Evolutionary conservation across 2,113 vertebrate species (phyloP), one percentile per base, ranked within the genome.

Genomic region (Equus przewalskii): DNA sequence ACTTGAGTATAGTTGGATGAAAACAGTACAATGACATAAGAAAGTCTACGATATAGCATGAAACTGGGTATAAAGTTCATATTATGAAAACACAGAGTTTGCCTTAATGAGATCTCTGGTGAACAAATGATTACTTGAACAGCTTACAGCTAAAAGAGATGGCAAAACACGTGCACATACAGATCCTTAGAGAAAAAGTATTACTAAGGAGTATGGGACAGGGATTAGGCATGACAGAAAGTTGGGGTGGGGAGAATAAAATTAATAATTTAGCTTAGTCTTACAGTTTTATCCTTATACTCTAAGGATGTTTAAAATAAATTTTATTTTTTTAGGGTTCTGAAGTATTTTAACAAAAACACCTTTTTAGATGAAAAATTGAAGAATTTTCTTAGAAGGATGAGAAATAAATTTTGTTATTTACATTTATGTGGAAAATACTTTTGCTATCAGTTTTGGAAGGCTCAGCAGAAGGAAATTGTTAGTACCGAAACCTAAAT

Each of bases 351-450:
- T 88, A 60, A 92, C 11, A n/a, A 78, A 78, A 82, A 30, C 6
- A 78, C 30, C 64, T 56, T n/a, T 86, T 95, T 89, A 92, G 60
- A 41, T 60, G 56, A 92, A 92, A 92, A 84, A 49, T 73, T 41
- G 22, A 91, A 54, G 86, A 46, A 73, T 22, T 89, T 86, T 86
- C 78, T 16, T 82, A 76, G 13, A 85, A 33, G 12, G 5, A 64
- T 49, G 28, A 11, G 8, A 93, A 82, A 54, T 65, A 44, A 36
- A 16, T 41, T 94, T 91, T 81, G 33, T 69, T 56, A 41, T 85
- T 70, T 51, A 67, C 62, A 70, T 72, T 56, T 89, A 14, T n/a
- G 28, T 81, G 44, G 19, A 69, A 72, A 81, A n/a, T 46, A 6
- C 28, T 62, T 95, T 96, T 90, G n/a, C 26, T 64, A 11, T 5